Conservation (phyloP, 2,888 invertebrate genomes). For the Alviniconcha strummeri region DNA sequence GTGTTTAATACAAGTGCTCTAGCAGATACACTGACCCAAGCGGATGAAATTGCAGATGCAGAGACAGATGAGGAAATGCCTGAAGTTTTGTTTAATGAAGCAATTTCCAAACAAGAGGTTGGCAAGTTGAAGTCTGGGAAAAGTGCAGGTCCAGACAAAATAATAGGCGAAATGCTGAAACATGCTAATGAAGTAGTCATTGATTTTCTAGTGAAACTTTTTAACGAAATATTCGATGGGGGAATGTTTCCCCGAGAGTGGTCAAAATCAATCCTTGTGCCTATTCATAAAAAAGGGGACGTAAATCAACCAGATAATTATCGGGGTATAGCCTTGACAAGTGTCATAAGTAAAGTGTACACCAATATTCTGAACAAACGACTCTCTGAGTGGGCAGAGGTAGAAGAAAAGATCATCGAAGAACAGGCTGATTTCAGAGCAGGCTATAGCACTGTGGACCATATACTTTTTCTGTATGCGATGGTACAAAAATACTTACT, state of each 20-base stretch:
- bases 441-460: background rate
- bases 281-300: background rate
- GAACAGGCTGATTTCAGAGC: background rate
- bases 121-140: background rate
- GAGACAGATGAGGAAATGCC: background rate
- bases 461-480: background rate
- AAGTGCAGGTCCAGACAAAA: background rate
- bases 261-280: background rate
- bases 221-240: background rate
- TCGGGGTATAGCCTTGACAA: background rate
- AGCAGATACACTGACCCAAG: background rate
- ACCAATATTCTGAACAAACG: background rate
- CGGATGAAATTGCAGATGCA: too few relatives aligned
- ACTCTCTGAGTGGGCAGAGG: background rate
- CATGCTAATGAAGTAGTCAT: background rate
- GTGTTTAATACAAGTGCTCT: background rate
- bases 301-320: background rate
- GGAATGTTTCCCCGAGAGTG: background rate
- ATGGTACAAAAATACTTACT: background rate
- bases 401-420: background rate
- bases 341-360: background rate
- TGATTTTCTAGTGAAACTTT: background rate
- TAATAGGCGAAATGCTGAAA: background rate
- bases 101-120: background rate
- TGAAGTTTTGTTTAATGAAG: background rate